phyloP scores from a whole-genome alignment of 1,140 invertebrate genomes.

The Nephila pilipes region DNA sequence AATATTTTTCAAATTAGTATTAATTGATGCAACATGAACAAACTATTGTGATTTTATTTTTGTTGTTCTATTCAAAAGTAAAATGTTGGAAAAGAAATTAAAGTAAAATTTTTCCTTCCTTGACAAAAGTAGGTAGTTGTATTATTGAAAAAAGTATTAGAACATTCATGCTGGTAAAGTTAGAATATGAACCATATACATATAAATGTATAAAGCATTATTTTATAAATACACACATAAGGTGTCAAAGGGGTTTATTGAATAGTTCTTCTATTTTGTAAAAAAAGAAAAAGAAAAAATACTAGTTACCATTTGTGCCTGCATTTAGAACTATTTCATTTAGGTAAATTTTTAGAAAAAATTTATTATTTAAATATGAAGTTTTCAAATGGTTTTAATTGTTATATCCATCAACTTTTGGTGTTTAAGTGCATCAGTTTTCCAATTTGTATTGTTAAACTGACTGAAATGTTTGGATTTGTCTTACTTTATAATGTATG shows the following conservation, averaged over 20 bases:
- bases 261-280: conserved; percentile 47
- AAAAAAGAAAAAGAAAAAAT: conserved; percentile 23
- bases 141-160: neutral
- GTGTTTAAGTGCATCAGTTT: neutral
- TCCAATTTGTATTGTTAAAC: neutral
- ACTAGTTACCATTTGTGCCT: conserved; percentile 66
- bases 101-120: neutral
- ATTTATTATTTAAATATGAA: neutral
- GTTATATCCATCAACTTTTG: neutral
- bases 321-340: conserved; percentile 46
- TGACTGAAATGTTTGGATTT: neutral
- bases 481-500: neutral
- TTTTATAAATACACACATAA: neutral
- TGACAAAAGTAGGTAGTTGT: neutral
- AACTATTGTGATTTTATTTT: too few relatives aligned
- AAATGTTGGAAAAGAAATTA: too few relatives aligned
- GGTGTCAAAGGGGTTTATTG: neutral
- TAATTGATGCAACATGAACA: too few relatives aligned
- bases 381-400: neutral
- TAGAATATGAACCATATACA: neutral
- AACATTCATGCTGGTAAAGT: neutral
- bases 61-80: too few relatives aligned
- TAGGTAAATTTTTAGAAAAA: conserved; percentile 6
- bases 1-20: too few relatives aligned
- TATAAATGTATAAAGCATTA: neutral